phyloP scores from a whole-genome alignment of 2,888 invertebrate species.

The Thymelicus lineola region DNA sequence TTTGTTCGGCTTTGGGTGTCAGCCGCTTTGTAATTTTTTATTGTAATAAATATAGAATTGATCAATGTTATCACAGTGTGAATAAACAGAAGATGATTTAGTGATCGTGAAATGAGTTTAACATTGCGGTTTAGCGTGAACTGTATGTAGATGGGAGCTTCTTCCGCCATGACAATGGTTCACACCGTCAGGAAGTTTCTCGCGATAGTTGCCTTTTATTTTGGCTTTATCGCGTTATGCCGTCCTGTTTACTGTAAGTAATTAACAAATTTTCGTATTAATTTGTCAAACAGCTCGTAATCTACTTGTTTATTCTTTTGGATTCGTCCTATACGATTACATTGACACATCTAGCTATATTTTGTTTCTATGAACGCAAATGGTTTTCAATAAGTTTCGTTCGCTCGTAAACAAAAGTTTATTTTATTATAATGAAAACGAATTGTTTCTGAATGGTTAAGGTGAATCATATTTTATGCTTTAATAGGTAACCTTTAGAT shows the following conservation, averaged over 20 bases:
- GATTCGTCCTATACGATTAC: constrained; percentile 29
- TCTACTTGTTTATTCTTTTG: constrained; percentile 23
- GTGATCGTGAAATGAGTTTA: constrained; percentile 68
- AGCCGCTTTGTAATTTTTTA: constrained; percentile 76
- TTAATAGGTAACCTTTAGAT: neutral
- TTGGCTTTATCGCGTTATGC: constrained; percentile 74
- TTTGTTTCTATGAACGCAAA: constrained; percentile 31
- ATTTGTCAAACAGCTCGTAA: neutral
- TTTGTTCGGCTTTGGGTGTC: constrained; percentile 85
- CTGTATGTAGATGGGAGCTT: constrained; percentile 68
- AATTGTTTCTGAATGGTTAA: neutral
- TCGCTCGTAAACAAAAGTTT: constrained; percentile 27
- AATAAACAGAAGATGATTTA: constrained; percentile 73
- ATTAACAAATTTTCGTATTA: constrained; percentile 34
- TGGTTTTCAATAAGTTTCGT: constrained; percentile 7
- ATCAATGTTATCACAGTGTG: constrained; percentile 63
- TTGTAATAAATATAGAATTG: constrained; percentile 70
- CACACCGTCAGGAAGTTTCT: constrained; percentile 70
- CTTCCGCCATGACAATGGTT: constrained; percentile 83
- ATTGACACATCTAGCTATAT: constrained; percentile 33
- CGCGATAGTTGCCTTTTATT: constrained; percentile 73
- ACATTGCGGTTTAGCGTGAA: constrained; percentile 59
- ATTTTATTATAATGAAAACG: neutral
- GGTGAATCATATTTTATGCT: neutral
- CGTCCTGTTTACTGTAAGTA: constrained; percentile 76